phyloP scores from a whole-genome alignment of 2,888 invertebrate genomes.

The Panopea generosa region DNA sequence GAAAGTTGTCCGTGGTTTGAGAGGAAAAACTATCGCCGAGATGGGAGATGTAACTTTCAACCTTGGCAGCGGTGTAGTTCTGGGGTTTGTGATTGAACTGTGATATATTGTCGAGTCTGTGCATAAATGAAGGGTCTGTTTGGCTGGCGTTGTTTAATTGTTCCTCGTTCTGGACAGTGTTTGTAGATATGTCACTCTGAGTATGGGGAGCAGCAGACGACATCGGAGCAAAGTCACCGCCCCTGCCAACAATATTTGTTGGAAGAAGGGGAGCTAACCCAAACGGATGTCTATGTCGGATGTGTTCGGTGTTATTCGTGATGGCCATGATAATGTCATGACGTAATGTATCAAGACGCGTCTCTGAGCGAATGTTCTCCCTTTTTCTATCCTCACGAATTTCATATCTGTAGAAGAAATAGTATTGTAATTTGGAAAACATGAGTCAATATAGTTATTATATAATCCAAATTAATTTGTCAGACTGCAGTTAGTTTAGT shows the following conservation, averaged over 20 bases:
- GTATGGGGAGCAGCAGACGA: constrained; percentile 6
- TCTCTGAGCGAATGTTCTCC: constrained; percentile 85
- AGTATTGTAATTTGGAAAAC: no score
- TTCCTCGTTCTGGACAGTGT: constrained; percentile 15
- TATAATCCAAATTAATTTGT: not conserved
- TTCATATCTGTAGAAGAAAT: constrained; percentile 85
- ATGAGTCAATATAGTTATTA: no score
- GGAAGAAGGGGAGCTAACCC: not conserved
- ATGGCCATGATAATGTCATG: constrained; percentile 85
- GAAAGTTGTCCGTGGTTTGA: constrained; percentile 34
- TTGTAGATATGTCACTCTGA: constrained; percentile 9
- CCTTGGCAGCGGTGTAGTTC: constrained; percentile 41
- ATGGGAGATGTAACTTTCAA: constrained; percentile 56
- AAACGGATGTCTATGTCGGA: constrained; percentile 2
- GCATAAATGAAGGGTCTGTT: not conserved
- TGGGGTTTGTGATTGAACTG: constrained; percentile 20
- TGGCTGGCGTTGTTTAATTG: not conserved
- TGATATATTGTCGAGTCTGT: constrained; percentile 14
- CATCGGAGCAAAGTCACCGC: not conserved
- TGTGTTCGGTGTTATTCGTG: constrained; percentile 21
- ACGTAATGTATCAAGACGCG: constrained; percentile 86
- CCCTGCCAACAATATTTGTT: not conserved
- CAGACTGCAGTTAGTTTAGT: no score
- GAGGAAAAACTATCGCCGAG: constrained; percentile 48
- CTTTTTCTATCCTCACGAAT: constrained; percentile 86